phyloP scores from a whole-genome alignment of 1,140 invertebrate species.

The Neodiprion virginianus region DNA sequence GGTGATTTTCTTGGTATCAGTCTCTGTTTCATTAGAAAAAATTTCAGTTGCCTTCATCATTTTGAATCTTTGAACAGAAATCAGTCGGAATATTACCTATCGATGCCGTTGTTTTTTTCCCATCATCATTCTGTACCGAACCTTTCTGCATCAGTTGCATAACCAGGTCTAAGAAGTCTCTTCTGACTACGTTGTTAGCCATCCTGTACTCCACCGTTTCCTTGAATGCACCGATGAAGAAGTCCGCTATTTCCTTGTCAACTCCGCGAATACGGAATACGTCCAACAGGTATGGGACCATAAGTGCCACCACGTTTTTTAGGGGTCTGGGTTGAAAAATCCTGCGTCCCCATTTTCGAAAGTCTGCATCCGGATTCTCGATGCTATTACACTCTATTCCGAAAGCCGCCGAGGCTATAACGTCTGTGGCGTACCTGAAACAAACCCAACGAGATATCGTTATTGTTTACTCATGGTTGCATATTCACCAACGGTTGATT shows the following conservation, averaged over 20 bases:
- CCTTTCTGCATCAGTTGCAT: constrained; percentile 44
- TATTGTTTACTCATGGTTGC: constrained; percentile 24
- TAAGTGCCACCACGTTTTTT: constrained; percentile 21
- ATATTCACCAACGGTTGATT: constrained; percentile 15
- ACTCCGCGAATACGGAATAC: constrained; percentile 20
- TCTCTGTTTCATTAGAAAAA: constrained; percentile 46
- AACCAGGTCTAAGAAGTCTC: constrained; percentile 53
- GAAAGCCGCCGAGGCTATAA: constrained; percentile 66
- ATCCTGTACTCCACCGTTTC: constrained; percentile 58
- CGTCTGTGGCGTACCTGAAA: constrained; percentile 64
- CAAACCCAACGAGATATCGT: constrained; percentile 42
- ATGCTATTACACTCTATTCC: constrained; percentile 65
- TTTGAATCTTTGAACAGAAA: constrained; percentile 28
- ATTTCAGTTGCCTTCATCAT: constrained; percentile 34
- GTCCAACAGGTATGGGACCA: constrained; percentile 21
- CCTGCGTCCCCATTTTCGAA: constrained; percentile 35
- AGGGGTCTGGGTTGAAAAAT: constrained; percentile 47
- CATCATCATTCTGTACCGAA: constrained; percentile 20
- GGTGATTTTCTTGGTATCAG: constrained; percentile 40
- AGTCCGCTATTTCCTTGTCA: constrained; percentile 42
- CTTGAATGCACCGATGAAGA: constrained; percentile 62
- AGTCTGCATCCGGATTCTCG: constrained; percentile 47
- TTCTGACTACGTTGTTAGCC: constrained; percentile 52
- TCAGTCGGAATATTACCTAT: not conserved
- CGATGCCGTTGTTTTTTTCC: not conserved